Conservation (phyloP, 2,888 invertebrate species). For the Pyrrhosoma nymphula region DNA sequence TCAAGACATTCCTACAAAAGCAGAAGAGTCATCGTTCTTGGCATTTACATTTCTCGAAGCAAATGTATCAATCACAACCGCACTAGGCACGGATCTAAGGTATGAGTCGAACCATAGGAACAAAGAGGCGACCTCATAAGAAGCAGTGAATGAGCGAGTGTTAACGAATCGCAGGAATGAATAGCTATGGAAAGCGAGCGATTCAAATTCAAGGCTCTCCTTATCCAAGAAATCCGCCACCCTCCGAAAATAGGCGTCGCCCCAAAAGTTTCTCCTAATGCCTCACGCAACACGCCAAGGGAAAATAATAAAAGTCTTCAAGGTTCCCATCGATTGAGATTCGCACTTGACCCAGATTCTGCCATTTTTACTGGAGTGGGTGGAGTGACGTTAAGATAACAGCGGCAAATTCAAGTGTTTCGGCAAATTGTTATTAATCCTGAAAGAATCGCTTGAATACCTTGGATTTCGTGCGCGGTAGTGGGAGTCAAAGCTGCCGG, state of each 20-base stretch:
- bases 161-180: no score
- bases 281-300: background rate
- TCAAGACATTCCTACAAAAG: no score
- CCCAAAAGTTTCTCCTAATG: background rate
- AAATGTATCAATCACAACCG: no score
- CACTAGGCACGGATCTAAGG: no score
- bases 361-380: background rate
- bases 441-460: background rate
- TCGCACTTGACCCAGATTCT: background rate
- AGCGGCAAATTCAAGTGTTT: background rate
- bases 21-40: no score
- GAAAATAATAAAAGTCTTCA: background rate
- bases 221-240: background rate
- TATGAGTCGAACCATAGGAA: no score
- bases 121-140: no score
- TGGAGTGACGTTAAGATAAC: background rate
- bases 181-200: background rate
- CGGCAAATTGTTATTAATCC: background rate
- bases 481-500: no score
- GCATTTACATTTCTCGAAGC: no score
- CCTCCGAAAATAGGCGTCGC: slow-evolving; percentile 29
- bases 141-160: no score
- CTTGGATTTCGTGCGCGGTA: no score
- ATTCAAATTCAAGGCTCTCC: background rate
- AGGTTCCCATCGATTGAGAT: background rate